phyloP scores from a whole-genome alignment of 2,888 invertebrate species.

The Tricholauxania praeusta region DNA sequence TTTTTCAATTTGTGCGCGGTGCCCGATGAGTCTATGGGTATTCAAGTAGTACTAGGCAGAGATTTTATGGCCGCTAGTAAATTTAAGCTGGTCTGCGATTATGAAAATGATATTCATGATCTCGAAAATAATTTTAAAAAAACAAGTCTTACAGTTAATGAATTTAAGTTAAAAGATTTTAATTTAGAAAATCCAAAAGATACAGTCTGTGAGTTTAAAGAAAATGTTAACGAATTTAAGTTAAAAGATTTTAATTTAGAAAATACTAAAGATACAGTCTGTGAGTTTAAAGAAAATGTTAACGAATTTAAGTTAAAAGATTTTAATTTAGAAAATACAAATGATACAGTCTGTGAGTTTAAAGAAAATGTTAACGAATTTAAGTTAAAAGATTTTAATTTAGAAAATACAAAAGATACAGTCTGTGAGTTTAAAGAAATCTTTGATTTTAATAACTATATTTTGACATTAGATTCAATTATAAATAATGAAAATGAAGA shows the following conservation, averaged over 20 bases:
- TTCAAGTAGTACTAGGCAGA: slow-evolving; percentile 32
- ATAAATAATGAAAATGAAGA: not conserved
- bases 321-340: too few species aligned
- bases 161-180: not conserved
- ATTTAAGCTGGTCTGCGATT: slow-evolving; percentile 19
- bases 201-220: not conserved
- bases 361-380: too few species aligned
- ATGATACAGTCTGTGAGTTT: too few species aligned
- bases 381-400: too few species aligned
- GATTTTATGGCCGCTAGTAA: slow-evolving; percentile 29
- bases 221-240: too few species aligned
- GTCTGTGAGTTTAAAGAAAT: too few species aligned
- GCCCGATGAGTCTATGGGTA: slow-evolving; percentile 31
- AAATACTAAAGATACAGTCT: too few species aligned
- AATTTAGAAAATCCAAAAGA: not conserved
- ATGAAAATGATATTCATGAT: not conserved
- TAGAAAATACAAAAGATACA: too few species aligned
- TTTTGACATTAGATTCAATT: not conserved
- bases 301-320: too few species aligned
- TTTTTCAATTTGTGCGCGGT: slow-evolving; percentile 26
- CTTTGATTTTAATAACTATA: not conserved
- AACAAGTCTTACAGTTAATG: not conserved
- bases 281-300: too few species aligned
- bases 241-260: too few species aligned
- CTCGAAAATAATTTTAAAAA: too few species aligned